Evolutionary conservation across 1,140 invertebrate genomes (phyloP).

Genomic region (Spodoptera frugiperda): DNA sequence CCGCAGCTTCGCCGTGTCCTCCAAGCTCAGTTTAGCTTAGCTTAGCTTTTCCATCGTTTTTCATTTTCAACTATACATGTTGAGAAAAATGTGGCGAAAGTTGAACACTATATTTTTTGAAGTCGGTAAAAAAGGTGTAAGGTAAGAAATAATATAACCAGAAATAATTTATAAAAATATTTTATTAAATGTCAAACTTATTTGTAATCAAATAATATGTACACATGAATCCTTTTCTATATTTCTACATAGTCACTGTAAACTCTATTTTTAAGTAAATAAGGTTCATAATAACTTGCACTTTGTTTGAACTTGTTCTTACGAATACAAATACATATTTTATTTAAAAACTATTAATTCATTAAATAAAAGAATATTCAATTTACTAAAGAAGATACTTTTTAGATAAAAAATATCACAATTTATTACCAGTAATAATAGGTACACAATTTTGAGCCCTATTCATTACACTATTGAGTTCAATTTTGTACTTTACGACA

Average conservation of each 20-base stretch:
- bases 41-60: no score
- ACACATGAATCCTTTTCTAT: constrained; percentile 4
- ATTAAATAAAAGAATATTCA: not conserved
- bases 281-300: constrained; percentile 24
- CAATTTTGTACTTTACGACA: no score
- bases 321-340: not conserved
- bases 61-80: no score
- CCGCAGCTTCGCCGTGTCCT: no score
- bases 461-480: no score
- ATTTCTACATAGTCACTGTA: constrained; percentile 1
- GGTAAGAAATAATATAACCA: no score
- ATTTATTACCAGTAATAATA: no score
- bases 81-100: no score
- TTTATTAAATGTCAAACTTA: constrained; percentile 36
- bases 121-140: not conserved
- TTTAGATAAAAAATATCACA: not conserved
- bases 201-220: constrained; percentile 25
- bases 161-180: constrained; percentile 2
- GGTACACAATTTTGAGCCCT: no score
- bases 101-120: no score
- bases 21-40: no score
- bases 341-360: no score
- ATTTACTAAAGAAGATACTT: not conserved
- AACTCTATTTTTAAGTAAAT: constrained; percentile 24
- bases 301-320: constrained; percentile 29